Evolutionary conservation across 2,113 vertebrate genomes (phyloP).

Genomic region (Brevimyrus niger): DNA sequence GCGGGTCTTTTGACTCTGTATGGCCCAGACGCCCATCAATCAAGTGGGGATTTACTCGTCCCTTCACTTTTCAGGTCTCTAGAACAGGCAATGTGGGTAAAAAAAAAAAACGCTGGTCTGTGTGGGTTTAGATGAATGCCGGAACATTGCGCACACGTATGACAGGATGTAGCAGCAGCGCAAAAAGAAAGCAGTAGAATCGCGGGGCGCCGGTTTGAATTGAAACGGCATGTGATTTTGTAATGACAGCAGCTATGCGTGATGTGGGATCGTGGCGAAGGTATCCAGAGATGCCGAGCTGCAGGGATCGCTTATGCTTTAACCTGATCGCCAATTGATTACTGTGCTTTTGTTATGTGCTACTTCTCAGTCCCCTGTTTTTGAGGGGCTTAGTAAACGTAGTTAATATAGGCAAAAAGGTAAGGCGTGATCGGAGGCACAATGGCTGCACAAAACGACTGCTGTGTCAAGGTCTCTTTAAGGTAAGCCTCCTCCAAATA

Average conservation of each 20-base stretch:
- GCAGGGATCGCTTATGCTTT: slow-evolving; percentile 44
- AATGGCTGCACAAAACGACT: slow-evolving; percentile 63
- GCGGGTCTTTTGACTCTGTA: slow-evolving; percentile 24
- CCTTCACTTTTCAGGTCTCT: slow-evolving; percentile 12
- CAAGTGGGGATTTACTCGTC: slow-evolving; percentile 19
- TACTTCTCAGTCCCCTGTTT: slow-evolving; percentile 12
- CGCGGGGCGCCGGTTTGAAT: slow-evolving; percentile 13
- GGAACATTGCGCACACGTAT: slow-evolving; percentile 21
- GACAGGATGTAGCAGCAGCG: slow-evolving; percentile 45
- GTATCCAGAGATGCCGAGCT: slow-evolving; percentile 41
- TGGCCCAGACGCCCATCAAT: slow-evolving; percentile 38
- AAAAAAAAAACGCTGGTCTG: slow-evolving; percentile 26
- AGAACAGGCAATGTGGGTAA: slow-evolving; percentile 31
- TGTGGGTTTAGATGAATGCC: slow-evolving; percentile 24
- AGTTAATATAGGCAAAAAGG: slow-evolving; percentile 7
- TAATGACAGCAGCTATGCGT: slow-evolving; percentile 33
- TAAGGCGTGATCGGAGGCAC: slow-evolving; percentile 23
- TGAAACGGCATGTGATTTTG: slow-evolving; percentile 17
- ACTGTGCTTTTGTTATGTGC: slow-evolving; percentile 21
- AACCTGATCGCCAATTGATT: slow-evolving; percentile 35
- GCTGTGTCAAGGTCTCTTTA: slow-evolving; percentile 66
- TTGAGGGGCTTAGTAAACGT: slow-evolving; percentile 18
- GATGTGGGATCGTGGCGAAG: slow-evolving; percentile 32
- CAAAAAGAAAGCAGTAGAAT: slow-evolving; percentile 10
- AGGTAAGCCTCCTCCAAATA: slow-evolving; percentile 51